phyloP scores from a whole-genome alignment of 2,888 invertebrate genomes.

The Julus scanicus region DNA sequence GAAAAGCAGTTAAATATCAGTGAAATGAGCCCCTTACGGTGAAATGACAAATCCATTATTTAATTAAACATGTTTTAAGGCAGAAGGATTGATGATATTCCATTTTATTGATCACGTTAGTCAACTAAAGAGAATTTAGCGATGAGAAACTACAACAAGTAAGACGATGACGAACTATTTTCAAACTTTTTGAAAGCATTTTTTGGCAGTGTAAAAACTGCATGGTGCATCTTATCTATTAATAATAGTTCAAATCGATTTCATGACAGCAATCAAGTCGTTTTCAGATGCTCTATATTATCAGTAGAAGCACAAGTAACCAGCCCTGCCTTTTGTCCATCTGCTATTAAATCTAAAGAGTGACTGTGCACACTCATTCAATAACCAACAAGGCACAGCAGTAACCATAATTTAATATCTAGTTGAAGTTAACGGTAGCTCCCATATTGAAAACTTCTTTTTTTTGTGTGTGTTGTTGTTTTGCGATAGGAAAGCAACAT shows the following conservation, averaged over 20 bases:
- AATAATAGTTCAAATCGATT: slow-evolving; percentile 9
- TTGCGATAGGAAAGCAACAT: slow-evolving; percentile 21
- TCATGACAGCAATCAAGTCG: slow-evolving; percentile 11
- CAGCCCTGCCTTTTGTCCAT: slow-evolving; percentile 31
- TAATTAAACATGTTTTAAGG: background rate
- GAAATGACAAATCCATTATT: background rate
- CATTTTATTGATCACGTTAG: background rate
- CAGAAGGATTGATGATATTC: background rate
- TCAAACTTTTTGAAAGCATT: background rate
- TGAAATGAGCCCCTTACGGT: background rate
- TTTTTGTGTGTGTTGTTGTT: too few relatives aligned
- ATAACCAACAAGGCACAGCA: background rate
- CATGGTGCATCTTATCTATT: slow-evolving; percentile 33
- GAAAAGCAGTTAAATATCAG: background rate
- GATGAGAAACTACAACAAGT: background rate
- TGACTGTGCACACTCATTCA: slow-evolving; percentile 26
- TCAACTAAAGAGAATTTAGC: slow-evolving; percentile 3
- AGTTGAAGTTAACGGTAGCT: slow-evolving; percentile 33
- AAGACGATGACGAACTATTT: slow-evolving; percentile 7
- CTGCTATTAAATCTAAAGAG: background rate
- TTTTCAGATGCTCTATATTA: background rate
- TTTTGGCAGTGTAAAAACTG: slow-evolving; percentile 7
- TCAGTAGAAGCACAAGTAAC: slow-evolving; percentile 12
- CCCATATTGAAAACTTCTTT: background rate
- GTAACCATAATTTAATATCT: slow-evolving; percentile 10